Conservation (phyloP, 2,113 vertebrate species). For the Atlantisia rogersi region DNA sequence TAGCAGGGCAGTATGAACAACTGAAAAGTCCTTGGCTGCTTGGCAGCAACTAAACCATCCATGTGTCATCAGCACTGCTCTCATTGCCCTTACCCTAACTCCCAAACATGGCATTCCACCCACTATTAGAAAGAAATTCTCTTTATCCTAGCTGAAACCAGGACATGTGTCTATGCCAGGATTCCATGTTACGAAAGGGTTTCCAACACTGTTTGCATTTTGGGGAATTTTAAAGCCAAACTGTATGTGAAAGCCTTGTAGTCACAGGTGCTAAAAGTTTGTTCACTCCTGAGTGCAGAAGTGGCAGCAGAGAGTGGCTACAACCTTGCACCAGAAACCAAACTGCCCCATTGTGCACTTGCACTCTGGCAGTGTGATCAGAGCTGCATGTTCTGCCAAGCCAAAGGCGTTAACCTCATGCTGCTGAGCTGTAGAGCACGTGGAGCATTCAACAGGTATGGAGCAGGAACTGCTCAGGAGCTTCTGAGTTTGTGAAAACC, state of each 20-base stretch:
- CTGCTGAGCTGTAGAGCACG: background rate
- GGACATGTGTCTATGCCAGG: too few species aligned
- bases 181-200: rapidly evolving
- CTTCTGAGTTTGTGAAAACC: background rate
- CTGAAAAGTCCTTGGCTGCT: too few species aligned
- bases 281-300: background rate
- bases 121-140: too few species aligned
- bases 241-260: background rate
- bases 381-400: background rate
- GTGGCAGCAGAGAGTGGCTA: rapidly evolving
- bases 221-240: background rate
- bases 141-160: too few species aligned
- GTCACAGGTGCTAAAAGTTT: rapidly evolving
- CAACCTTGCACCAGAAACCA: background rate
- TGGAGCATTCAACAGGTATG: background rate
- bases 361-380: background rate
- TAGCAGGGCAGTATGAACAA: too few species aligned
- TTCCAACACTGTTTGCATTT: background rate
- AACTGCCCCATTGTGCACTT: background rate
- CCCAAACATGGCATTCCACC: too few species aligned
- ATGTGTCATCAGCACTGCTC: too few species aligned
- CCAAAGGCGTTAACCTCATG: rapidly evolving
- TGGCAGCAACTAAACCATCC: too few species aligned
- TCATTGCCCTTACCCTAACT: too few species aligned
- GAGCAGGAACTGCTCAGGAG: background rate